phyloP scores from a whole-genome alignment of 2,888 invertebrate genomes.

The Polymixis flavicincta region DNA sequence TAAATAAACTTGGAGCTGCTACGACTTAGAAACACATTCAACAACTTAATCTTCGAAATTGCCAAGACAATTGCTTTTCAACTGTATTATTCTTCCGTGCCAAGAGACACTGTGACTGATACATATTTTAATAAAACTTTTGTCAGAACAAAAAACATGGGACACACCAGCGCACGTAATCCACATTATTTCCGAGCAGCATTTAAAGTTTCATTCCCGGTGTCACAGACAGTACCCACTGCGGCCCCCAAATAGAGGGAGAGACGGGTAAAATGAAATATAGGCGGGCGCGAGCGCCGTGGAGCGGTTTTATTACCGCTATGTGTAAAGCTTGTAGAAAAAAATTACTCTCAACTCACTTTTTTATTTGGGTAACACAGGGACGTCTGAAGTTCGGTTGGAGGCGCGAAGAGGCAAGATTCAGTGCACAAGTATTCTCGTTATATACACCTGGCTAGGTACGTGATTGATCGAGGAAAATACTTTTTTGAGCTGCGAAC shows the following conservation, averaged over 20 bases:
- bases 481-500: neutral
- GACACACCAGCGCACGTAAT: conserved; percentile 78
- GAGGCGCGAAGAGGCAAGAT: conserved; percentile 41
- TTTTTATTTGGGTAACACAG: conserved; percentile 78
- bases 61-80: conserved; percentile 53
- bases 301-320: conserved; percentile 86
- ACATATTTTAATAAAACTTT: conserved; percentile 70
- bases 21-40: conserved; percentile 16
- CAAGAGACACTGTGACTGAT: conserved; percentile 47
- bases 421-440: conserved; percentile 52
- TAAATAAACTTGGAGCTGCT: neutral
- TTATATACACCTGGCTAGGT: conserved; percentile 52
- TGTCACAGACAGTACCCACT: conserved; percentile 78
- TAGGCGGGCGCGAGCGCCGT: conserved; percentile 78
- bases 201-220: conserved; percentile 87
- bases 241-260: conserved; percentile 66
- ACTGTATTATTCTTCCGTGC: conserved; percentile 51
- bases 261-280: conserved; percentile 85
- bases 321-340: conserved; percentile 87
- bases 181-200: conserved; percentile 82
- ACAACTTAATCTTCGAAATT: conserved; percentile 28
- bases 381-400: conserved; percentile 60
- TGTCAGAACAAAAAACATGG: conserved; percentile 64
- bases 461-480: conserved; percentile 46
- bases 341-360: conserved; percentile 85